Evolutionary conservation across 2,113 vertebrate genomes (phyloP).

Genomic region (Myiopsitta monachus): DNA sequence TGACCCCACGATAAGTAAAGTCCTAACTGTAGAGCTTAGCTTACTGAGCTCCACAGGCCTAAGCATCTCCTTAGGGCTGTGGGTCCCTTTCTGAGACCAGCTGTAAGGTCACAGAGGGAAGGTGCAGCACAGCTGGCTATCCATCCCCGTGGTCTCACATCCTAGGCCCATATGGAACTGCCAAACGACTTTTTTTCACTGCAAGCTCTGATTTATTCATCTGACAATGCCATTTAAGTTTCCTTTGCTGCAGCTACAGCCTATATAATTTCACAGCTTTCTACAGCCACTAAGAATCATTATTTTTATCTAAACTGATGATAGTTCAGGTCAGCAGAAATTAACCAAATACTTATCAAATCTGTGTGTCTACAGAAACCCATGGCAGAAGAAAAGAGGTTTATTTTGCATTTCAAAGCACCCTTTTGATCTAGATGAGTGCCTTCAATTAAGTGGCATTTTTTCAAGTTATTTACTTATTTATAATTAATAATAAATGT

Average conservation of each 20-base stretch:
- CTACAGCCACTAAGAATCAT: not conserved
- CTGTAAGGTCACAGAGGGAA: not conserved
- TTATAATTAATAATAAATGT: not conserved
- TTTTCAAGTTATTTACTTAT: not conserved
- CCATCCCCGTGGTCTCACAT: not conserved
- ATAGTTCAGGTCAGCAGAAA: not conserved
- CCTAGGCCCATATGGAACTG: not conserved
- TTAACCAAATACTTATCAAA: not conserved
- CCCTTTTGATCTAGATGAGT: not conserved
- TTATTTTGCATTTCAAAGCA: constrained; percentile 20
- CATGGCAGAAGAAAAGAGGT: not conserved
- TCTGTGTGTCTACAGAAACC: not conserved
- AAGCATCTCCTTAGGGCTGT: not conserved
- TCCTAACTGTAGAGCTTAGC: not conserved
- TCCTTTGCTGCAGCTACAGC: not conserved
- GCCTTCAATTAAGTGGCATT: not conserved
- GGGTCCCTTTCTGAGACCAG: not conserved
- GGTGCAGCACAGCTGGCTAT: accelerated
- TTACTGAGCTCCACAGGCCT: not conserved
- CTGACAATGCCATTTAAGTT: not conserved
- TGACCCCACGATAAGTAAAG: not conserved
- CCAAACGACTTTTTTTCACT: not conserved
- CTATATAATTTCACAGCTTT: not conserved
- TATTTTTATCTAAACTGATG: not conserved
- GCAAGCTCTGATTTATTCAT: not conserved